Percentiles rank a stretch among this genome's conserved stretches.
phyloP scores from a whole-genome alignment of 2,888 invertebrate species.

The Eubasilissa splendida region DNA sequence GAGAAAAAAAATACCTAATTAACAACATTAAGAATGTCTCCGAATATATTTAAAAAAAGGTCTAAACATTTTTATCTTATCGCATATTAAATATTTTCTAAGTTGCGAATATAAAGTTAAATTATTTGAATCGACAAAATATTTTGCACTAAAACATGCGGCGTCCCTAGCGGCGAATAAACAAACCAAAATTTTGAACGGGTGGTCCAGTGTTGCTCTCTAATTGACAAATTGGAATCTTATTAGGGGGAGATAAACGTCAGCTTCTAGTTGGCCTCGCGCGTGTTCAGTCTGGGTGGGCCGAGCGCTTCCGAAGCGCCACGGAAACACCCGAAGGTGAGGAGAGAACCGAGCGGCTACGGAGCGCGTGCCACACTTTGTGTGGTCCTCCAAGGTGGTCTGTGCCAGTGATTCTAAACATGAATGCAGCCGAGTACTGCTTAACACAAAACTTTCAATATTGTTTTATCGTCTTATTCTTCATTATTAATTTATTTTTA shows the following conservation, averaged over 20 bases:
- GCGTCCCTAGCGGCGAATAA: conserved; percentile 39
- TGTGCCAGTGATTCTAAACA: conserved; percentile 60
- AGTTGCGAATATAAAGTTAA: too few species aligned
- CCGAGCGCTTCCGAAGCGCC: conserved; percentile 66
- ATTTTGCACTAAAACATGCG: conserved; percentile 6
- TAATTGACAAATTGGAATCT: conserved; percentile 83
- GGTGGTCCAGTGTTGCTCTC: conserved; percentile 70
- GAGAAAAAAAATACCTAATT: too few species aligned
- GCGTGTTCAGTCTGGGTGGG: conserved; percentile 60
- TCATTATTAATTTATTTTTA: too few species aligned
- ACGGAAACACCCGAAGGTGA: conserved; percentile 52
- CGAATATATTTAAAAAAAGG: too few species aligned
- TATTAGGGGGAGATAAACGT: conserved; percentile 75
- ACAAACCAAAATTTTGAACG: conserved; percentile 38
- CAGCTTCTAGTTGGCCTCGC: conserved; percentile 68
- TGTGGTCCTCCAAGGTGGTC: conserved; percentile 79
- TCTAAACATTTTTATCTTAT: too few species aligned
- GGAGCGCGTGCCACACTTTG: conserved; percentile 84
- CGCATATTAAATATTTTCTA: too few species aligned
- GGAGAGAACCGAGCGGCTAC: conserved; percentile 41
- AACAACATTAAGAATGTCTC: too few species aligned
- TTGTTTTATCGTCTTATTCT: too few species aligned
- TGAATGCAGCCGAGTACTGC: background rate
- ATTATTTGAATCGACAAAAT: background rate
- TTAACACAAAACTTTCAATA: too few species aligned